Base-by-base conservation (phyloP, 2,113 vertebrate genomes). In the Cinclus mexicanus region DNA sequence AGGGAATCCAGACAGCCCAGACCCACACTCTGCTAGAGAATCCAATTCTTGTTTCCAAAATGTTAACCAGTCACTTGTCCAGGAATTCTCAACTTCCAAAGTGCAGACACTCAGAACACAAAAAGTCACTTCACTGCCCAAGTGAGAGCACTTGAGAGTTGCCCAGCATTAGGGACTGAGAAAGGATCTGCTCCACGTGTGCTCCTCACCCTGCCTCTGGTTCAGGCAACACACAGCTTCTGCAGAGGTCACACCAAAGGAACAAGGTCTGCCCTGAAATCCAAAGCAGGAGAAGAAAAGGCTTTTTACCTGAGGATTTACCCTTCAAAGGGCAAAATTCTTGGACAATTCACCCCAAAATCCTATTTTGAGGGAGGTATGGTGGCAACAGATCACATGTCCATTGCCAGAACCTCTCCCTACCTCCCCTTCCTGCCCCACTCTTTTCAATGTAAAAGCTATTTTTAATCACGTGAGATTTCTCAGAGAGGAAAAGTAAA, bases 211-310 rank as follows among this genome's bases (percentile, higher is more conserved):
- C 41, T 29, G 42, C 35, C 68, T 49, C 18, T 1, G 3, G 59
- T 63, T 61, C 29, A 67, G 60, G 52, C 12, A 57, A 60, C 57
- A 9, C 1, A 0, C 0, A 75, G n/a, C 65, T 12, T 21, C 18
- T 8, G n/a, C 53, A 23, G 63, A 65, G 46, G 16, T 72, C 61
- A 85, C 31, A 19, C 37, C 31, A 14, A 49, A 63, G 26, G 57
- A 94, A 77, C n/a, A 55, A 84, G n/a, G 19, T 29, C 55, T 69
- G 19, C 49, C 20, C 57, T 26, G 21, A 28, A 70, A 46, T 21
- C 61, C 29, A 0, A 4, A 79, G 29, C 25, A 63, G 35, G 42
- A 67, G 35, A n/a, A 35, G 16, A 52, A 35, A 14, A 52, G 19
- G 26, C 3, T 52, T 71, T 13, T 59, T 59, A 26, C 33, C 39